Percentiles rank a stretch among this genome's conserved stretches.
phyloP scores from a whole-genome alignment of 2,888 invertebrate genomes.

The Sinotaia quadrata region DNA sequence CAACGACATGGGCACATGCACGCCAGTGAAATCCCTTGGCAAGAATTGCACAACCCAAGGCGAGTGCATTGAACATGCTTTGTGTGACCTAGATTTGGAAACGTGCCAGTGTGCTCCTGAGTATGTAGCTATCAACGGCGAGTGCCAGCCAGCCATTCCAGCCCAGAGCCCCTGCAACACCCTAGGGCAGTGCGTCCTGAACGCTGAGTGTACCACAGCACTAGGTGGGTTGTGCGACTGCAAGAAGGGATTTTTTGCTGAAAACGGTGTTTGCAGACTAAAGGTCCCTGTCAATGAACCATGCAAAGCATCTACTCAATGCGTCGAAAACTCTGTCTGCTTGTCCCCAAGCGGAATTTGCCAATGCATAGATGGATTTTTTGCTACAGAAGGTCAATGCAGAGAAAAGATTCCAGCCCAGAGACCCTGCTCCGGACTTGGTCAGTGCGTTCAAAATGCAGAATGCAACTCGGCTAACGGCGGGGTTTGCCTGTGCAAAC shows the following conservation, averaged over 20 bases:
- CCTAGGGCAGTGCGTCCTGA: conserved; percentile 24
- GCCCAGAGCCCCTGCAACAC: conserved; percentile 28
- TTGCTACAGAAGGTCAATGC: conserved; percentile 19
- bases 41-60: conserved; percentile 5
- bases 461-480: conserved; percentile 20
- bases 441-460: conserved; percentile 22
- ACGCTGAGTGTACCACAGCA: conserved; percentile 27
- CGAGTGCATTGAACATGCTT: conserved; percentile 29
- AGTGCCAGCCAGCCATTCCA: conserved; percentile 19
- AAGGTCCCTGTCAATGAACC: conserved; percentile 16
- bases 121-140: conserved; percentile 16
- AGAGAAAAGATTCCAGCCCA: conserved; percentile 11
- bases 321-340: conserved; percentile 30
- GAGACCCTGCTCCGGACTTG: conserved; percentile 10
- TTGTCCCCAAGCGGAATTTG: conserved; percentile 6
- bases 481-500: conserved; percentile 28
- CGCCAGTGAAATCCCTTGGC: conserved; percentile 8
- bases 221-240: conserved; percentile 29
- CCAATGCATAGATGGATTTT: conserved; percentile 24
- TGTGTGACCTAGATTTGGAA: conserved; percentile 9
- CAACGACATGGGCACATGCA: conserved; percentile 22
- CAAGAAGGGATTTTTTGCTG: conserved; percentile 17
- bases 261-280: conserved; percentile 20
- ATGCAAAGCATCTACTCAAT: conserved; percentile 24
- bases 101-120: conserved; percentile 23